Base-by-base conservation (phyloP, 2,888 invertebrate genomes). In the Chymomyza fuscimana region DNA sequence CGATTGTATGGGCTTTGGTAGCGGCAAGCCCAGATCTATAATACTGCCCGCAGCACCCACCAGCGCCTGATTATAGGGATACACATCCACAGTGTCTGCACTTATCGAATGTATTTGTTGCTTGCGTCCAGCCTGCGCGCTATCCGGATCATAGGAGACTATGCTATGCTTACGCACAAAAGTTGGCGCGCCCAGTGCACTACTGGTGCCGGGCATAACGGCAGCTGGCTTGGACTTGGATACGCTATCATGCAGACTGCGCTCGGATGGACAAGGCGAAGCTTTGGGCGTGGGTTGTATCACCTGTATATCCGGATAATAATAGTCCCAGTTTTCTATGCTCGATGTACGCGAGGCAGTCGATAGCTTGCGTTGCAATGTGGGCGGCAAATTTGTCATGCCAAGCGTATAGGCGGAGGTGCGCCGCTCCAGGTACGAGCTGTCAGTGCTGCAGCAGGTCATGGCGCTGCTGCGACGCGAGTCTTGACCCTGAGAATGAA, bases 401-500 rank as follows among this genome's bases (percentile, higher is more conserved):
- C 96, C 95, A 91, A 96, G 93, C 69, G 95, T 95, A 76, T 96
- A 95, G 54, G 96, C 95, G 22, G 96, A 96, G 77, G 95, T 96
- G 64, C 96, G 94, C 64, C 96, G 94, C 91, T 96, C 96, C 89
- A 96, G 93, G 89, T 96, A 96, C 70, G 96, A 96, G 90, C 96
- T 96, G 71, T 95, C 96, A 51, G 96, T 96, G 89, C 96, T 96
- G 81, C 96, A 96, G 91, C 96, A 96, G 40, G 96, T 96, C 86
- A 96, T 95, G 77, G 96, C 96, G 89, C 96, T 96, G 82, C 95
- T 93, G 61, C 96, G 94, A 58, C 96, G 92, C 10, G 93, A 92
- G 67, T 92, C 92, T 65, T 91, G 90, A 64, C 90, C 91, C 92
- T 92, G 70, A 12, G 72, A 72, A 16, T 4, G 2, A 29, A 25